phyloP scores from a whole-genome alignment of 92 coral and sea anemone species.

The Chrysogorgia sp. region DNA sequence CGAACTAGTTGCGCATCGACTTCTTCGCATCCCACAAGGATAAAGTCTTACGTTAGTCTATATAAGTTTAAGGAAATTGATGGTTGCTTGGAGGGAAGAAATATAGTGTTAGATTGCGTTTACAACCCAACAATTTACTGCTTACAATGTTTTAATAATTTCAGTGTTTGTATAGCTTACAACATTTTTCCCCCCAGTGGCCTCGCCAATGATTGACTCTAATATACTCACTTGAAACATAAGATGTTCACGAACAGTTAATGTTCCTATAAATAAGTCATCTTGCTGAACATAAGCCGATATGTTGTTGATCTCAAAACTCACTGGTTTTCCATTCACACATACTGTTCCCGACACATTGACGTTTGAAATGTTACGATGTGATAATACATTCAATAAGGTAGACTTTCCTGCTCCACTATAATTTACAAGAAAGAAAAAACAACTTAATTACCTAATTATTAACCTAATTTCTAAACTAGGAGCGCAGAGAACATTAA shows the following conservation, averaged over 20 bases:
- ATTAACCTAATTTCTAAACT: no score
- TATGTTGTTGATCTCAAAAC: conserved; percentile 73
- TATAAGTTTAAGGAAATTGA: no score
- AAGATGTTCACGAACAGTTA: conserved; percentile 92
- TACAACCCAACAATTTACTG: no score
- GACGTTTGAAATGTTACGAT: conserved; percentile 79
- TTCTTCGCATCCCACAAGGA: no score
- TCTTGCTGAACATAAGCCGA: conserved; percentile 96
- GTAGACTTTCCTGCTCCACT: conserved; percentile 98
- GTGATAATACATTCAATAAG: conserved; percentile 87
- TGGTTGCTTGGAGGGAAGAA: no score
- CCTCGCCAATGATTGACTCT: not conserved
- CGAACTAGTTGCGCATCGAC: no score
- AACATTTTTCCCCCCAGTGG: no score
- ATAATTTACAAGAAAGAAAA: not conserved
- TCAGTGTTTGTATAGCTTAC: no score
- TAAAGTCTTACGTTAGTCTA: no score
- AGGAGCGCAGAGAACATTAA: no score
- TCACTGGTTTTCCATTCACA: conserved; percentile 67
- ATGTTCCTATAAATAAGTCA: conserved; percentile 90
- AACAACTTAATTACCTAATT: not conserved
- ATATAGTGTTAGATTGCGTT: no score
- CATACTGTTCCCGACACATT: conserved; percentile 77
- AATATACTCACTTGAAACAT: conserved; percentile 70
- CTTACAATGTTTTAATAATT: no score